Evolutionary conservation across 2,888 invertebrate genomes (phyloP).

Genomic region (Odontomyia ornata): DNA sequence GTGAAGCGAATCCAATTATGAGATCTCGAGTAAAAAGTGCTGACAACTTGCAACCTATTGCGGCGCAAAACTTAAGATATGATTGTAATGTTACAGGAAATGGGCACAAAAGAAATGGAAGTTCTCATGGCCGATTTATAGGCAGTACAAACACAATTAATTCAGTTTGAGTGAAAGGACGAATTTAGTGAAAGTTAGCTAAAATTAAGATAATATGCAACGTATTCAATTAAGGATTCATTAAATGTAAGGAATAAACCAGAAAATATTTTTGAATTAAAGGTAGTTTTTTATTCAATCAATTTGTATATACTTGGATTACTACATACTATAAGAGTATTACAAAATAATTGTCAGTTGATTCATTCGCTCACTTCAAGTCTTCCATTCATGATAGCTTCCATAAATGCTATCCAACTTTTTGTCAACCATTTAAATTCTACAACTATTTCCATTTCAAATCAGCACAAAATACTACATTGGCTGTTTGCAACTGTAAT

Average conservation of each 20-base stretch:
- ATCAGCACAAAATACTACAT: slow-evolving; percentile 23
- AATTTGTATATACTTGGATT: too few relatives aligned
- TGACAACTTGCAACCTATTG: background rate
- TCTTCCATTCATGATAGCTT: background rate
- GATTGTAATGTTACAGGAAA: background rate
- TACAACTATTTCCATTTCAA: slow-evolving; percentile 22
- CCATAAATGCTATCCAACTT: slow-evolving; percentile 11
- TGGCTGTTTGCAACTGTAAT: background rate
- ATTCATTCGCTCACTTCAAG: too few relatives aligned
- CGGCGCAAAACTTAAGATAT: background rate
- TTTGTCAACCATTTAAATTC: background rate
- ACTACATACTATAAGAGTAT: too few relatives aligned
- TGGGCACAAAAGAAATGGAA: background rate
- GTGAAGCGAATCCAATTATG: slow-evolving; percentile 17
- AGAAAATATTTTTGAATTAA: too few relatives aligned
- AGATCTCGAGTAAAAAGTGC: background rate
- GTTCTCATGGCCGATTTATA: too few relatives aligned
- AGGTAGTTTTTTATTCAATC: too few relatives aligned
- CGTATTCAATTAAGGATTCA: background rate
- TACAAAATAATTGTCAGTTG: too few relatives aligned
- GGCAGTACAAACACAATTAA: background rate
- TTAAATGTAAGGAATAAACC: too few relatives aligned
- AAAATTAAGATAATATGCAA: background rate
- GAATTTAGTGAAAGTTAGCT: background rate
- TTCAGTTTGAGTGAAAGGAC: background rate